phyloP scores from a whole-genome alignment of 37 sponge, comb jelly and placozoan genomes.

The Mnemiopsis leidyi region DNA sequence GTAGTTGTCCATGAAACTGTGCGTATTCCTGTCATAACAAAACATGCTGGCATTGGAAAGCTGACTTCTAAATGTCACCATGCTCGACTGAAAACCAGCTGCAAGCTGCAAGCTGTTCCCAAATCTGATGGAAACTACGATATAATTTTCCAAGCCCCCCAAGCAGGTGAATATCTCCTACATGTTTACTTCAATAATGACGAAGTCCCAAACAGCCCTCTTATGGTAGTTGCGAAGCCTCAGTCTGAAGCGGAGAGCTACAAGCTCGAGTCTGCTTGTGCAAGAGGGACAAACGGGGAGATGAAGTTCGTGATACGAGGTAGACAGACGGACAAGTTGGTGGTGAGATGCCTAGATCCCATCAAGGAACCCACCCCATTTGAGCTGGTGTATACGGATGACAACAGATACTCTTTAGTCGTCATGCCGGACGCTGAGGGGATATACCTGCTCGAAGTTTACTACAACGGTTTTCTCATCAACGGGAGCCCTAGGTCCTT shows the following conservation, averaged over 20 bases:
- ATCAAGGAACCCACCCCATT: not conserved
- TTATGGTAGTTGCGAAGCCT: not conserved
- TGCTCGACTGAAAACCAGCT: not conserved
- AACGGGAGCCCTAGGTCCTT: not conserved
- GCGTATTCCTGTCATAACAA: not conserved
- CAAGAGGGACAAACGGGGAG: not conserved
- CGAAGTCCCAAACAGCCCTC: conserved; percentile 24
- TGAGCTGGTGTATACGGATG: not conserved
- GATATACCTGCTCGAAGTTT: not conserved
- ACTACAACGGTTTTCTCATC: conserved; percentile 7
- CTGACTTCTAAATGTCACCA: conserved; percentile 15
- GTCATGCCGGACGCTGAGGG: not conserved
- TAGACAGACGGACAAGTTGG: not conserved
- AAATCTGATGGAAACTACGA: conserved; percentile 35
- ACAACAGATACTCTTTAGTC: not conserved
- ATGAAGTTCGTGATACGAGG: not conserved
- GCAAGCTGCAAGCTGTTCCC: not conserved
- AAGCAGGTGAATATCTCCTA: not conserved
- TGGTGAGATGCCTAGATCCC: conserved; percentile 15
- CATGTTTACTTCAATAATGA: conserved; percentile 10
- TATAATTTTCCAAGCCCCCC: not conserved
- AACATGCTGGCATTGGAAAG: not conserved
- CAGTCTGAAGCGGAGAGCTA: conserved; percentile 8
- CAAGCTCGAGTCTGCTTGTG: not conserved
- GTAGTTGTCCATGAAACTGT: not conserved